Evolutionary conservation across 2,797 vertebrate species (phyloP).

Genomic region (Rhinogobio ventralis): DNA sequence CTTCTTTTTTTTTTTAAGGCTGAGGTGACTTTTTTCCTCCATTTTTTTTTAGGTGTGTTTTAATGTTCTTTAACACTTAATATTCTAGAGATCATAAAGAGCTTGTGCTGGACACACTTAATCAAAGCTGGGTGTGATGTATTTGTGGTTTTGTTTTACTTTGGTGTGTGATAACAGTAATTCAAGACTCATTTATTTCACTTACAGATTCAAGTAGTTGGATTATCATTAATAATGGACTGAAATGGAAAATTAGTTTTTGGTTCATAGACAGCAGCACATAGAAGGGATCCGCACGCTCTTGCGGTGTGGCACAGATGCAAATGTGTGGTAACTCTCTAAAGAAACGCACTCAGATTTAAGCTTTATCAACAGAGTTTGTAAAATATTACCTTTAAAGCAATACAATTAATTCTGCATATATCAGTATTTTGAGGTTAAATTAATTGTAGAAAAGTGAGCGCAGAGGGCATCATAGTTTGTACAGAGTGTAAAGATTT

Average conservation of each 20-base stretch:
- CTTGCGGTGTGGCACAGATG: neutral
- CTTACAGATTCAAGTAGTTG: conserved; percentile 25
- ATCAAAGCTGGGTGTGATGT: conserved; percentile 2
- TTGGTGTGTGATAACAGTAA: conserved; percentile 38
- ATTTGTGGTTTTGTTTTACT: conserved; percentile 23
- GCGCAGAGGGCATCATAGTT: conserved; percentile 54
- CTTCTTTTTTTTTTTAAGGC: too few species aligned
- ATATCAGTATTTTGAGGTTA: conserved; percentile 55
- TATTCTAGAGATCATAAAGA: conserved; percentile 11
- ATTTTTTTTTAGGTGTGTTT: neutral
- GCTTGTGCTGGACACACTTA: conserved; percentile 46
- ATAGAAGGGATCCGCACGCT: neutral
- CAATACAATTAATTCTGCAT: conserved; percentile 71
- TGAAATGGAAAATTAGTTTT: neutral
- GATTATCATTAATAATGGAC: neutral
- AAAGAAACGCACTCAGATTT: conserved; percentile 60
- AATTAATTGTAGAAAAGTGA: conserved; percentile 40
- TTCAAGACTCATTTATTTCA: conserved; percentile 41
- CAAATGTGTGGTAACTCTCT: conserved; percentile 31
- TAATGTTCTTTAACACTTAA: conserved; percentile 23
- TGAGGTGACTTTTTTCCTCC: too few species aligned
- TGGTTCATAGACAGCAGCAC: conserved; percentile 29
- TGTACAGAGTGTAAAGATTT: conserved; percentile 76
- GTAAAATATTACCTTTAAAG: conserved; percentile 69
- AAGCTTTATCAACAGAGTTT: conserved; percentile 47